Evolutionary conservation across 2,113 vertebrate species (phyloP).

Genomic region (Proterorhinus semilunaris): DNA sequence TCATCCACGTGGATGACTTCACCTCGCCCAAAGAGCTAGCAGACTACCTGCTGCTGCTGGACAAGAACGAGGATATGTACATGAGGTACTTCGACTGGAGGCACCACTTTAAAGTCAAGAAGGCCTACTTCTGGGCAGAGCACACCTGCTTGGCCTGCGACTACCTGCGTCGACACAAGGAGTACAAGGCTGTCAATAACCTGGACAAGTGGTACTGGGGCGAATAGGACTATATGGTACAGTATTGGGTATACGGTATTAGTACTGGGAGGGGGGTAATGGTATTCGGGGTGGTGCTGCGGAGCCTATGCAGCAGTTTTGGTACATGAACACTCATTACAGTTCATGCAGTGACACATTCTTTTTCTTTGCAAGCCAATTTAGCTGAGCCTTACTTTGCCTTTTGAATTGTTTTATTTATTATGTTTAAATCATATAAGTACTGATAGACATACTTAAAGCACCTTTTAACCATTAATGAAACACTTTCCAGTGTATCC

Average conservation of each 20-base stretch:
- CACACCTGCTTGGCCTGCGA: constrained; percentile 96
- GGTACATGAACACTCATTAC: constrained; percentile 30
- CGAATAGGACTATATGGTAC: constrained; percentile 83
- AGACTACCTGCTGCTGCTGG: constrained; percentile 90
- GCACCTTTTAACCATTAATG: not conserved
- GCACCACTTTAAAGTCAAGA: constrained; percentile 91
- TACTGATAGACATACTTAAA: constrained; percentile 1
- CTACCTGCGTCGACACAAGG: constrained; percentile 90
- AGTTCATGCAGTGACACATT: constrained; percentile 31
- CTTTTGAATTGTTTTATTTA: constrained; percentile 33
- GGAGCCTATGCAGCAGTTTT: constrained; percentile 28
- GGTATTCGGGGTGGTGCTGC: not conserved
- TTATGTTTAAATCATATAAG: constrained; percentile 21
- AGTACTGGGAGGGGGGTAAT: constrained; percentile 18
- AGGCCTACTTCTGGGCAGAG: constrained; percentile 92
- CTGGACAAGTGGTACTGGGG: constrained; percentile 98
- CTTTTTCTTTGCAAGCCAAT: constrained; percentile 33
- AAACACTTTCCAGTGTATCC: not conserved
- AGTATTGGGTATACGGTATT: constrained; percentile 83
- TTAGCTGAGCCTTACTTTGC: constrained; percentile 58
- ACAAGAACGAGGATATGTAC: constrained; percentile 93
- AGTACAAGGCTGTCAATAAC: constrained; percentile 90
- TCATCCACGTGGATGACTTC: constrained; percentile 96
- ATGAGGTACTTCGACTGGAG: constrained; percentile 95
- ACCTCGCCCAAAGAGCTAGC: constrained; percentile 90